Evolutionary conservation across 2,113 vertebrate species (phyloP).

Genomic region (Colius striatus): DNA sequence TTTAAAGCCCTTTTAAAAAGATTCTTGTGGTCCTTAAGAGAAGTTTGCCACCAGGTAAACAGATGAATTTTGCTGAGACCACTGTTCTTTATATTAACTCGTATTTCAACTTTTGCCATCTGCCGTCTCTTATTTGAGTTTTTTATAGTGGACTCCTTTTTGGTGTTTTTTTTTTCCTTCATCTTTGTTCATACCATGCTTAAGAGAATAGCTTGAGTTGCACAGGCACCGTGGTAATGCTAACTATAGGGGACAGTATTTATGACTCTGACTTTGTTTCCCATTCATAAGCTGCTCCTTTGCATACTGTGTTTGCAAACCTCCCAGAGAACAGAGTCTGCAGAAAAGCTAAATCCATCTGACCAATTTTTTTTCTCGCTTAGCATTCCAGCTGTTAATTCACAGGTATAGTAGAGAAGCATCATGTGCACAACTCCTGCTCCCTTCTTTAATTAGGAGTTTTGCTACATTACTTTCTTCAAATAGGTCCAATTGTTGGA

Average conservation of each 20-base stretch:
- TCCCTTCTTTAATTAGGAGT: background rate
- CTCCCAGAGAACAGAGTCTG: background rate
- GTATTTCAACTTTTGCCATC: background rate
- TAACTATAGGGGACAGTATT: background rate
- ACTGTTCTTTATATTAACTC: background rate
- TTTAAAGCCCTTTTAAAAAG: background rate
- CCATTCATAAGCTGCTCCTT: background rate
- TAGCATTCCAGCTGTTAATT: background rate
- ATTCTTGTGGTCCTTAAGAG: background rate
- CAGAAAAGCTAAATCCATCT: background rate
- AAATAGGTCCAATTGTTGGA: background rate
- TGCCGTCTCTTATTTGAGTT: background rate
- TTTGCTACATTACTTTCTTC: background rate
- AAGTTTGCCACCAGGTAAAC: background rate
- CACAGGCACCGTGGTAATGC: background rate
- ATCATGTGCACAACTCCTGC: background rate
- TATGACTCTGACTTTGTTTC: background rate
- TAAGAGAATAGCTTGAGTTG: background rate
- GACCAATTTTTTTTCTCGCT: background rate
- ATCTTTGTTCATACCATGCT: background rate
- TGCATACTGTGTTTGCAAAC: background rate
- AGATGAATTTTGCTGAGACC: background rate
- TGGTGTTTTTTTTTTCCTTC: background rate
- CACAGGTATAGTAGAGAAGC: background rate
- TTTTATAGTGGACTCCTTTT: background rate